A percentile compares a stretch with the other conserved stretches of the same genome.
Evolutionary conservation across 2,113 vertebrate species (phyloP).

Genomic region (Ptilorrhoa leucosticta): DNA sequence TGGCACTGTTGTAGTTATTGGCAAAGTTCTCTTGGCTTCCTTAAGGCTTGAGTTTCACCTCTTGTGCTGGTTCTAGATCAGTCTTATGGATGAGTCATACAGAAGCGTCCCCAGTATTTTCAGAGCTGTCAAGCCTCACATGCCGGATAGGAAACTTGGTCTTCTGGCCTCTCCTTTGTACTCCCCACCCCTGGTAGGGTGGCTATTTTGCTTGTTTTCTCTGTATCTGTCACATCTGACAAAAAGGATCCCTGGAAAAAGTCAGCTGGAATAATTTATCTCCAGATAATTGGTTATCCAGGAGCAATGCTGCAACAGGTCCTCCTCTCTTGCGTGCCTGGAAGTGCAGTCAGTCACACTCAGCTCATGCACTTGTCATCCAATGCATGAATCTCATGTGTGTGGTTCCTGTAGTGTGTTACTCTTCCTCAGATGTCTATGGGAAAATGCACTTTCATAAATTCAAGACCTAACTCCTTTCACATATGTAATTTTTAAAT

Average conservation of each 20-base stretch:
- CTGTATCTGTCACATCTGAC: not conserved
- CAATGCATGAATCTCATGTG: fast-evolving
- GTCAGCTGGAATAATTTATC: not conserved
- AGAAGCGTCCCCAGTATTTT: not conserved
- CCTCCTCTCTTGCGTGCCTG: not conserved
- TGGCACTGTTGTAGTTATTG: not conserved
- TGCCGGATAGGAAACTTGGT: not conserved
- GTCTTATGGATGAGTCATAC: not conserved
- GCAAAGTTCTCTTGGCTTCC: not conserved
- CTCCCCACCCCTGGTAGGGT: not conserved
- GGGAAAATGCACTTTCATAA: not conserved
- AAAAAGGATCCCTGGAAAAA: not conserved
- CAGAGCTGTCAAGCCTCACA: not conserved
- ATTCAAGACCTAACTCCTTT: not conserved
- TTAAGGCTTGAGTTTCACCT: not conserved
- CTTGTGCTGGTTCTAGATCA: not conserved
- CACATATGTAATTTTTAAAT: not conserved
- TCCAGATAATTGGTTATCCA: not conserved
- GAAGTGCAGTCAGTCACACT: not conserved
- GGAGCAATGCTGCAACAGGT: not conserved
- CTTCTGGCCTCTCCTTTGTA: not conserved
- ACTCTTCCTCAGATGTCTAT: not conserved
- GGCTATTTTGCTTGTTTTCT: not conserved
- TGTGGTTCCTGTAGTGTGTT: not conserved
- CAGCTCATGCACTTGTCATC: not conserved